Evolutionary conservation across 92 coral and sea anemone species (phyloP).

Genomic region (Isaurus tuberculatus): DNA sequence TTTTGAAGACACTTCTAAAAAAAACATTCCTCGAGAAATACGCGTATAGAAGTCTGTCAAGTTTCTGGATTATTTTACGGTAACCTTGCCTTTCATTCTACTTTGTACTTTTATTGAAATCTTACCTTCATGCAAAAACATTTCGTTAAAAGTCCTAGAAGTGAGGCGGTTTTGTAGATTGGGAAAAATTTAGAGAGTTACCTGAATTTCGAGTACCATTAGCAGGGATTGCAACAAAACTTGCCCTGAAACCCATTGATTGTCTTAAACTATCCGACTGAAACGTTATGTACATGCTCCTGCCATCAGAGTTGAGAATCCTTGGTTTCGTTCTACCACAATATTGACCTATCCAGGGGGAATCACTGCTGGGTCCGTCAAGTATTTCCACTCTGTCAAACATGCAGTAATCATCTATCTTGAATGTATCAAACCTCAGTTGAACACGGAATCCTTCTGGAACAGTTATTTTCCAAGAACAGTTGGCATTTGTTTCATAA

Average conservation of each 20-base stretch:
- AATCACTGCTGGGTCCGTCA: neutral
- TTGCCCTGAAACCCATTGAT: neutral
- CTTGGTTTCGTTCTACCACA: neutral
- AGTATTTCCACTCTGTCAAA: neutral
- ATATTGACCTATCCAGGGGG: neutral
- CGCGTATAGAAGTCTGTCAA: too few species aligned
- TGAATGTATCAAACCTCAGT: neutral
- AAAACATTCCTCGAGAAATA: too few species aligned
- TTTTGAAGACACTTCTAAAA: too few species aligned
- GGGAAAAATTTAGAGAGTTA: neutral
- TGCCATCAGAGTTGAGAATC: neutral
- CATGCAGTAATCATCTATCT: neutral
- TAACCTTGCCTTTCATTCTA: too few species aligned
- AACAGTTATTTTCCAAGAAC: slow-evolving; percentile 1
- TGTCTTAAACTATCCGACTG: neutral
- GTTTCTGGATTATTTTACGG: too few species aligned
- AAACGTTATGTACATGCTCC: neutral
- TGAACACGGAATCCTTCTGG: slow-evolving; percentile 4
- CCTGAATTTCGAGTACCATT: slow-evolving; percentile 3
- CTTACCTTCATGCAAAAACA: too few species aligned
- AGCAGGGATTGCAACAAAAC: slow-evolving; percentile 7
- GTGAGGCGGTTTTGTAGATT: too few species aligned
- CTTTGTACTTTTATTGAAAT: too few species aligned
- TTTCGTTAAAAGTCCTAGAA: too few species aligned
- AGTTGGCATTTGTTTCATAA: neutral